phyloP scores from a whole-genome alignment of 1,140 invertebrate genomes.

The Bilobella aurantiaca region DNA sequence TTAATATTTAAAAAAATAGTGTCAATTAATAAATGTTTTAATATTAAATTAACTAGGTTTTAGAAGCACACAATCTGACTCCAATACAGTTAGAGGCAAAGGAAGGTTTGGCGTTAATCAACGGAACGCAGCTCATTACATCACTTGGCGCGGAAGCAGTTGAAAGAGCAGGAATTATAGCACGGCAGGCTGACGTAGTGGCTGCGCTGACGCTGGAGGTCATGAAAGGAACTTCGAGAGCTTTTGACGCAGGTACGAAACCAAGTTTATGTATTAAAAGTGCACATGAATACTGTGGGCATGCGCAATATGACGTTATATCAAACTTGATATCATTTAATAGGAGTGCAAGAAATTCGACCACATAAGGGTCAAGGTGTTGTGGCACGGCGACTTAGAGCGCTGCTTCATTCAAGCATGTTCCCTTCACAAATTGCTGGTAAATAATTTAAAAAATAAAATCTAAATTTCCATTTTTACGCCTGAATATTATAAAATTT shows the following conservation, averaged over 20 bases:
- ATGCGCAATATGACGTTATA: too few relatives aligned
- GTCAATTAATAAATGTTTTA: too few relatives aligned
- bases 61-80: conserved; percentile 49
- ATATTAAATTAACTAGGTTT: too few relatives aligned
- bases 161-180: conserved; percentile 51
- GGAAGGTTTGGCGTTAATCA: conserved; percentile 62
- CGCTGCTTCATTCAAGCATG: conserved; percentile 56
- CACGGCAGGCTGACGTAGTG: conserved; percentile 59
- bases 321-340: too few relatives aligned
- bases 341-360: conserved; percentile 56
- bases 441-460: conserved; percentile 27
- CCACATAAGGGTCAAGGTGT: conserved; percentile 57
- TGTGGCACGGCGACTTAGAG: conserved; percentile 52
- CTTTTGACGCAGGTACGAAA: conserved; percentile 54
- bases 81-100: conserved; percentile 55
- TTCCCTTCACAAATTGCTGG: conserved; percentile 60
- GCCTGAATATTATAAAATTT: background rate
- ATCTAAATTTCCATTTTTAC: background rate
- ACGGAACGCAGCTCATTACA: conserved; percentile 64
- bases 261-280: background rate
- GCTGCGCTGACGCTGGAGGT: conserved; percentile 60
- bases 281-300: conserved; percentile 27
- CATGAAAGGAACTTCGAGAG: conserved; percentile 58
- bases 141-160: conserved; percentile 58
- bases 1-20: too few relatives aligned